Evolutionary conservation across 1,140 invertebrate genomes (phyloP).

Genomic region (Plutomurus gul): DNA sequence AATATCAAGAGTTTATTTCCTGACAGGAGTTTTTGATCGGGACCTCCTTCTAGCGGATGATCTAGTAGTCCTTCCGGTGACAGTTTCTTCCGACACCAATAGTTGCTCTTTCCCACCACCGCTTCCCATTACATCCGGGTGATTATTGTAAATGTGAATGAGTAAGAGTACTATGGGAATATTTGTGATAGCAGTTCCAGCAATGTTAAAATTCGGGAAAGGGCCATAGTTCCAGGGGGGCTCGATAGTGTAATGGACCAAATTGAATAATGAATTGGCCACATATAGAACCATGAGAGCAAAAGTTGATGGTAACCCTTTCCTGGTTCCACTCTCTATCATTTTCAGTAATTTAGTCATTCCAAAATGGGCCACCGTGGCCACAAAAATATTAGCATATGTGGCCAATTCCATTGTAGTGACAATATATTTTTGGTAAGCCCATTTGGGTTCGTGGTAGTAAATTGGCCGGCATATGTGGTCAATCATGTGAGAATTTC

Average conservation of each 20-base stretch:
- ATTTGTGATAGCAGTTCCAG: not conserved
- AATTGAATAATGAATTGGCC: not conserved
- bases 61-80: not conserved
- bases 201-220: constrained; percentile 1
- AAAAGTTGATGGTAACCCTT: not conserved
- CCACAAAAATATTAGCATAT: not conserved
- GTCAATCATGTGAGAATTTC: constrained; percentile 14
- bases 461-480: not conserved
- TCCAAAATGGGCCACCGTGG: not conserved
- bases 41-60: not conserved
- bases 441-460: constrained; percentile 35
- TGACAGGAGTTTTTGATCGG: not conserved
- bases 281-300: not conserved
- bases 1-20: too few species aligned
- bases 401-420: constrained; percentile 2
- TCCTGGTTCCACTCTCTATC: not conserved
- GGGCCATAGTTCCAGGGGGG: constrained; percentile 22
- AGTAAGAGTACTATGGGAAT: not conserved
- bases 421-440: constrained; percentile 4
- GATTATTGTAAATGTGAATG: not conserved
- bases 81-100: too few species aligned
- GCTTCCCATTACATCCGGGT: not conserved
- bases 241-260: constrained; percentile 33
- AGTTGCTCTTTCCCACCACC: not conserved
- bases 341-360: not conserved